Evolutionary conservation across 37 sponge, comb jelly and placozoan genomes (phyloP).

Genomic region (Ianthella basta): DNA sequence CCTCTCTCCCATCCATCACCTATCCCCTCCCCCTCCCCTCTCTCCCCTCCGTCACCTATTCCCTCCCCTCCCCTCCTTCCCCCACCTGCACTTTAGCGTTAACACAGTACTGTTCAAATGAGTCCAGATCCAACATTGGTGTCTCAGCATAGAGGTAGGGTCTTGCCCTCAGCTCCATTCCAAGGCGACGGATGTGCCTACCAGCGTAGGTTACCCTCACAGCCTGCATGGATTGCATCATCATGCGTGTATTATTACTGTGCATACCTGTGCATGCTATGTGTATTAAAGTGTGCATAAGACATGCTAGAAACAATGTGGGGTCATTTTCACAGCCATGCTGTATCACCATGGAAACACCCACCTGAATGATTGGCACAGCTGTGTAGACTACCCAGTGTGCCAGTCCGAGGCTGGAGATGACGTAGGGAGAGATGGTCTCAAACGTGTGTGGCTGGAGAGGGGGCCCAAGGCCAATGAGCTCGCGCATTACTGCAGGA

Average conservation of each 20-base stretch:
- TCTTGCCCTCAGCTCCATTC: slow-evolving; percentile 62
- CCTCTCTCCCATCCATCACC: neutral
- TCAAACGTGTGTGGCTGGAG: too few relatives aligned
- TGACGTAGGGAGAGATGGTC: neutral
- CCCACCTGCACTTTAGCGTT: slow-evolving; percentile 40
- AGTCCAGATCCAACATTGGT: slow-evolving; percentile 76
- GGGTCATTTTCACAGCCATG: neutral
- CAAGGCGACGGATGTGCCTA: slow-evolving; percentile 39
- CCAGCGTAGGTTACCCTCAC: slow-evolving; percentile 65
- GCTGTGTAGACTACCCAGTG: slow-evolving; percentile 40
- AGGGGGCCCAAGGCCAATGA: neutral
- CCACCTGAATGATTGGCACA: slow-evolving; percentile 67
- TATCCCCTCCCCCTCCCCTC: neutral
- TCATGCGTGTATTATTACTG: neutral
- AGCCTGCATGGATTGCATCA: slow-evolving; percentile 62
- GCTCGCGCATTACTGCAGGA: slow-evolving; percentile 4
- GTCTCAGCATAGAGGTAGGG: slow-evolving; percentile 80
- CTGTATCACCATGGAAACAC: too few relatives aligned
- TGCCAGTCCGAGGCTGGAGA: neutral
- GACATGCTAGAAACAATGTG: too few relatives aligned
- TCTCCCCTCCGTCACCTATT: neutral
- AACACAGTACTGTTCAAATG: slow-evolving; percentile 59
- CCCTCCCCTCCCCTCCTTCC: neutral
- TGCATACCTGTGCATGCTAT: too few relatives aligned
- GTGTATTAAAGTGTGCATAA: neutral